phyloP scores from a whole-genome alignment of 2,888 invertebrate genomes.

The Archips xylosteana region DNA sequence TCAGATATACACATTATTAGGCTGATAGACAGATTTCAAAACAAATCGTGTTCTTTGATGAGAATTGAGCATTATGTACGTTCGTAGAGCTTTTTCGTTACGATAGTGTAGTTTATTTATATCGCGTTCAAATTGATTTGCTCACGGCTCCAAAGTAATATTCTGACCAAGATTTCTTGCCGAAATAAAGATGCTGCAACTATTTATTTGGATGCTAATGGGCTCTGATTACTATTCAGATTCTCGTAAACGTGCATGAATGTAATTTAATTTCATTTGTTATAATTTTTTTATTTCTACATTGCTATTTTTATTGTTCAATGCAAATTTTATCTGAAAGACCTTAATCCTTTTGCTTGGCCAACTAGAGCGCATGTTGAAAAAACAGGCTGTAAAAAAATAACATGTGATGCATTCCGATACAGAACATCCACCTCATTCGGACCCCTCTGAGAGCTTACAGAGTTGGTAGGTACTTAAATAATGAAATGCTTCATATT shows the following conservation, averaged over 20 bases:
- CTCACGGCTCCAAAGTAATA: constrained; percentile 12
- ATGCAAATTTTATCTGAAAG: not conserved
- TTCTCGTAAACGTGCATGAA: not conserved
- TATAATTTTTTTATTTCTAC: not conserved
- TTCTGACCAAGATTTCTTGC: constrained; percentile 9
- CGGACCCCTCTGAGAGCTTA: no score
- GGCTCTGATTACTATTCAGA: not conserved
- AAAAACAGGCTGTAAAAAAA: not conserved
- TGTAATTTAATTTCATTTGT: not conserved
- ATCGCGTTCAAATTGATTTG: constrained; percentile 19
- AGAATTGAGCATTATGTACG: not conserved
- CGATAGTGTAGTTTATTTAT: constrained; percentile 15
- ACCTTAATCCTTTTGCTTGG: not conserved
- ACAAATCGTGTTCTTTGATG: constrained; percentile 13
- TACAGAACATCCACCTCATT: not conserved
- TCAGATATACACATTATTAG: constrained; percentile 14
- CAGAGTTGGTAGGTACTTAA: no score
- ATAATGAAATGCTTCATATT: no score
- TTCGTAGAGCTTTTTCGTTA: constrained; percentile 1
- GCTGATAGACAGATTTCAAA: constrained; percentile 10
- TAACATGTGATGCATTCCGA: not conserved
- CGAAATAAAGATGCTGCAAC: constrained; percentile 17
- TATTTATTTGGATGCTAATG: not conserved
- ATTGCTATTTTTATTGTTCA: not conserved
- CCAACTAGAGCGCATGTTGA: no score